A percentile compares a stretch with the other conserved stretches of the same genome.
phyloP scores from a whole-genome alignment of 2,113 vertebrate genomes.

The Hippocampus guttulatus region DNA sequence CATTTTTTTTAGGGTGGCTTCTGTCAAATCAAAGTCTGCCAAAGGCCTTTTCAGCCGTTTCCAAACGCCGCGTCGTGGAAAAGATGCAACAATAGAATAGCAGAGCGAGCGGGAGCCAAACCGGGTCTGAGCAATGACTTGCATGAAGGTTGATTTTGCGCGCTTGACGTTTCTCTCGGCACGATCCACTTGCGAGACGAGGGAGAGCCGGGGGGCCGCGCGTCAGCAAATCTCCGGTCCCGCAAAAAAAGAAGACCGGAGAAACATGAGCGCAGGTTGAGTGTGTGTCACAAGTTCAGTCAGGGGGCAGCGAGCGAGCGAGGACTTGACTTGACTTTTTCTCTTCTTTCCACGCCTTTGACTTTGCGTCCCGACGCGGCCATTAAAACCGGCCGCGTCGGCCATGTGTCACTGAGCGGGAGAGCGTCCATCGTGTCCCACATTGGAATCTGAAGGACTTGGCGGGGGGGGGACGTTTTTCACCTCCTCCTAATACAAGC shows the following conservation, averaged over 20 bases:
- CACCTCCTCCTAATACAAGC: background rate
- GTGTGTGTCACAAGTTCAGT: constrained; percentile 53
- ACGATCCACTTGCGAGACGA: constrained; percentile 1
- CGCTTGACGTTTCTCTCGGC: background rate
- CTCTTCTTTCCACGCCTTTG: constrained; percentile 23
- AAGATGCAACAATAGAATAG: constrained; percentile 24
- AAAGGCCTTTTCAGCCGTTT: constrained; percentile 24
- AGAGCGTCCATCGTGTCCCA: constrained; percentile 29
- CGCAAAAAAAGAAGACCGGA: constrained; percentile 21
- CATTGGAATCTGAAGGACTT: constrained; percentile 44
- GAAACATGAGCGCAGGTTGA: constrained; percentile 17
- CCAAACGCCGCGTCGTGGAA: background rate
- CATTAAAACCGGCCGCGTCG: constrained; percentile 34
- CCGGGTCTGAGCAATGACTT: constrained; percentile 6
- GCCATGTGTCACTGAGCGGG: constrained; percentile 23
- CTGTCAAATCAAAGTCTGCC: constrained; percentile 31
- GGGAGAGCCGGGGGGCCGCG: constrained; percentile 24
- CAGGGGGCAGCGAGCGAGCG: constrained; percentile 40
- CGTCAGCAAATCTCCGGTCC: constrained; percentile 29
- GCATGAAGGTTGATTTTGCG: background rate
- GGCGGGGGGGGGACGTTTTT: constrained; percentile 11
- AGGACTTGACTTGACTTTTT: constrained; percentile 23
- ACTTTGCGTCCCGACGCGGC: constrained; percentile 27
- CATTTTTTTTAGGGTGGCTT: constrained; percentile 64
- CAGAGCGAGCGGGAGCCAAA: constrained; percentile 1